Evolutionary conservation across 2,888 invertebrate genomes (phyloP).

Genomic region (Chrysolina americana): DNA sequence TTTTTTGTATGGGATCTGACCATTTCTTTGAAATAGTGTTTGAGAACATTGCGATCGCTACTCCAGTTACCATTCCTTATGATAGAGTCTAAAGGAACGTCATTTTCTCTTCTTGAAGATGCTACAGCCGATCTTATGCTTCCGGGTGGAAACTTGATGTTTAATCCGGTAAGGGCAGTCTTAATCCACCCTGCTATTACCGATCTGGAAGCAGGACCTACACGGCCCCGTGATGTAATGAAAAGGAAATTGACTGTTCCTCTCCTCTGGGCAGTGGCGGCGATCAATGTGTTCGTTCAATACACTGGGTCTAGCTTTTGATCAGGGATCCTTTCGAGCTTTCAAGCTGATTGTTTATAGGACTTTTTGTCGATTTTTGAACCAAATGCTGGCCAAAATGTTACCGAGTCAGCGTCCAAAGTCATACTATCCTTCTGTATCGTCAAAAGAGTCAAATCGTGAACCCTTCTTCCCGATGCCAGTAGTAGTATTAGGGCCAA

Average conservation of each 20-base stretch:
- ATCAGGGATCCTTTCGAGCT: too few species aligned
- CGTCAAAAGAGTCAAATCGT: too few species aligned
- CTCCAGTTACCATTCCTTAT: slow-evolving; percentile 40
- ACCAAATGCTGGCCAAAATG: too few species aligned
- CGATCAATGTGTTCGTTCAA: background rate
- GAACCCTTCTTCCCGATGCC: too few species aligned
- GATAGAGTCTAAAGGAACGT: slow-evolving; percentile 41
- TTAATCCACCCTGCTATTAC: slow-evolving; percentile 44
- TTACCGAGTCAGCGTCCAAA: too few species aligned
- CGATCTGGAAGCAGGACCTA: slow-evolving; percentile 36
- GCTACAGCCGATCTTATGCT: slow-evolving; percentile 45
- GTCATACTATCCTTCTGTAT: too few species aligned
- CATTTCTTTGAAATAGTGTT: slow-evolving; percentile 31
- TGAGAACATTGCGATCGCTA: slow-evolving; percentile 35
- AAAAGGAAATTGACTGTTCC: slow-evolving; percentile 26
- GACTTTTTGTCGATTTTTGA: too few species aligned
- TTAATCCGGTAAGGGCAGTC: slow-evolving; percentile 32
- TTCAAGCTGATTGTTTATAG: too few species aligned
- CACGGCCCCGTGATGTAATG: slow-evolving; percentile 43
- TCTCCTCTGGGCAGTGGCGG: slow-evolving; percentile 25
- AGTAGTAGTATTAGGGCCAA: too few species aligned
- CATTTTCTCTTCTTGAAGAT: slow-evolving; percentile 34
- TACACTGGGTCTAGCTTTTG: slow-evolving; percentile 23
- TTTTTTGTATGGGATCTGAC: background rate
- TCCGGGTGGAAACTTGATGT: slow-evolving; percentile 40